Base-by-base conservation (phyloP, 2,113 vertebrate species). In the Motacilla tschutschensis region DNA sequence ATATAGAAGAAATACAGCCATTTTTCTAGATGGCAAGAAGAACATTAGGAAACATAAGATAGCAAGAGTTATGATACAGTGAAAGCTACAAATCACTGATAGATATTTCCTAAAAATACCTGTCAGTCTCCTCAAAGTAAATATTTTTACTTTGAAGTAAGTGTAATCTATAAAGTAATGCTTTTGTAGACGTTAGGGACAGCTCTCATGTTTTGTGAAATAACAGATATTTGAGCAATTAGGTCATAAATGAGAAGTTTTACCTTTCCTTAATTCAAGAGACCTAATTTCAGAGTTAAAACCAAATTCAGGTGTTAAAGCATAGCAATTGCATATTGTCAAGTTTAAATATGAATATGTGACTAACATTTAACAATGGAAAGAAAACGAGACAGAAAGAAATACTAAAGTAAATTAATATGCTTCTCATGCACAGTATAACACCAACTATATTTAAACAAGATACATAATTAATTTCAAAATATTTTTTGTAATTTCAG, bases 11-110 rank as follows among this genome's bases (percentile, higher is more conserved):
- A 95, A 92, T 60, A 12, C 8, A 84, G 55, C 20, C 21, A 35
- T 92, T 94, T 92, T 90, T 94, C 72, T 74, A 89, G 64, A 89
- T 64, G 70, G 36, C 33, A 80, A 77, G 74, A 76, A 92, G 85
- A 89, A 72, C 36, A 83, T 91, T 79, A 89, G 46, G 44, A 84
- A 91, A 70, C 60, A 50, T 26, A 80, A 58, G 35, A 77, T 5
- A 74, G 46, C 64, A 93, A 85, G 51, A 95, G 25, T 53, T 79
- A 85, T 16, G 3, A 60, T 28, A 79, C 31, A 78, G 24, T 38
- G 53, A 78, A 81, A 55, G 55, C 83, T 85, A 38, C 12, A 47
- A 70, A 90, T 82, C 25, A 72, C n/a, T 79, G n/a, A 43, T n/a
- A 81, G 38, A 51, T 57, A 79, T 29, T 44, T 91, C 59, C 53